Base-by-base conservation (phyloP, 2,888 invertebrate species). In the Macrosoma leucophasiata region DNA sequence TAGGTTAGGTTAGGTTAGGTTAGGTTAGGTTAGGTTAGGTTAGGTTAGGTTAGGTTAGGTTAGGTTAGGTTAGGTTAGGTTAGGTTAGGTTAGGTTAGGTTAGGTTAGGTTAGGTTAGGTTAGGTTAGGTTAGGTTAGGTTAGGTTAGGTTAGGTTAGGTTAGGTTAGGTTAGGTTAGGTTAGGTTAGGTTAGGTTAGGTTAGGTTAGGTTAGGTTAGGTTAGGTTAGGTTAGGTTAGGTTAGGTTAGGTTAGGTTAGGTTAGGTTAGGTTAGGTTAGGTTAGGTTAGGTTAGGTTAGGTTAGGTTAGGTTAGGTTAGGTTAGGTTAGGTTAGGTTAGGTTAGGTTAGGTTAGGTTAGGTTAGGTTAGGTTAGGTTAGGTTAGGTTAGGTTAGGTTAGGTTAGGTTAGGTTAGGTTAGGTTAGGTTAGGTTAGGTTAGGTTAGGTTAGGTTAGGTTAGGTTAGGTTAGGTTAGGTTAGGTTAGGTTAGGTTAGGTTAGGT, bases 241-340 rank as follows among this genome's bases (percentile, higher is more conserved):
- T 47, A 47, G 46, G 48, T 46, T 48, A 46, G 43, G 48, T 46
- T 46, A 43, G 46, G 46, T 44, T 46, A 44, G 44, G 46, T 46
- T 47, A 42, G 47, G 43, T 45, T 43, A 40, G 40, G 46, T 41
- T 48, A 46, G 48, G 48, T 50, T 48, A 46, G 50, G 47, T 50
- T 48, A 46, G 50, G 47, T 47, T 50, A 46, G 50, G 50, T 50
- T 50, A 50, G 47, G 46, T 47, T 46, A 47, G 49, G 45, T 46
- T 47, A 46, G 46, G 49, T 48, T 48, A 43, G 46, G 43, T 35
- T 39, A 39, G 39, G 39, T 39, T 36, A 40, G 40, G 40, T 36
- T 40, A 30, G 33, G 40, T 40, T 33, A 32, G 31, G 31, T 32
- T 32, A 32, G 31, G 31, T 32, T 32, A 32, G 31, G 31, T 32